phyloP scores from a whole-genome alignment of 2,113 vertebrate genomes.

The Crotalus horridus region DNA sequence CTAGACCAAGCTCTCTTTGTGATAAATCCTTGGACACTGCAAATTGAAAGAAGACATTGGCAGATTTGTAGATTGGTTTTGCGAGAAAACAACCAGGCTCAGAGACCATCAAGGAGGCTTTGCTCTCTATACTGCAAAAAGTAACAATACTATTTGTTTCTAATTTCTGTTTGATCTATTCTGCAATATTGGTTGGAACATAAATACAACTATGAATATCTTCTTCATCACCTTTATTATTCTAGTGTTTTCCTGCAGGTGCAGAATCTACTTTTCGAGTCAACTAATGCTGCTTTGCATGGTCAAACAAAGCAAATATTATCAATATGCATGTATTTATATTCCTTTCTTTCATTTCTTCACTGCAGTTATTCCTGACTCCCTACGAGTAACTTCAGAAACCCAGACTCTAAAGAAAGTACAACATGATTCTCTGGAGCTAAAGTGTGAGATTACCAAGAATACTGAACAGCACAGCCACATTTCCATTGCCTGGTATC shows the following conservation, averaged over 20 bases:
- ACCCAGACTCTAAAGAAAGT: constrained; percentile 88
- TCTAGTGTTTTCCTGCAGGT: background rate
- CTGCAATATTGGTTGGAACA: background rate
- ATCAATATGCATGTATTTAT: background rate
- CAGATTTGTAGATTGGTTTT: background rate
- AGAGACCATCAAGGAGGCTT: background rate
- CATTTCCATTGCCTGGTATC: constrained; percentile 88
- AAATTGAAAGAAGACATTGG: background rate
- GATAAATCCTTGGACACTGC: background rate
- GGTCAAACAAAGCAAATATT: background rate
- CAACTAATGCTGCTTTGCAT: background rate
- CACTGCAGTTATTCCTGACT: constrained; percentile 88
- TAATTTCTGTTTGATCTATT: background rate
- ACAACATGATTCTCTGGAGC: constrained; percentile 86
- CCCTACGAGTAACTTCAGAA: constrained; percentile 74
- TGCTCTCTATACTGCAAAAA: background rate
- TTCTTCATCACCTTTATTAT: background rate
- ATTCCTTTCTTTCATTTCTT: background rate
- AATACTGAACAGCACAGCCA: constrained; percentile 89
- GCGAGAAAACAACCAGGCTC: background rate
- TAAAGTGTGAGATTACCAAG: constrained; percentile 86
- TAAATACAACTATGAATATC: background rate
- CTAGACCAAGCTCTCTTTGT: background rate
- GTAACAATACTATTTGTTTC: background rate
- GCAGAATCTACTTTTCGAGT: background rate